A percentile compares a stretch with the other conserved stretches of the same genome.
These are phyloP conservation scores for Bolinopsis microptera DNA, from an alignment of 37 sponge, comb jelly and placozoan genomes.

Conservation along the genomic window DNA sequence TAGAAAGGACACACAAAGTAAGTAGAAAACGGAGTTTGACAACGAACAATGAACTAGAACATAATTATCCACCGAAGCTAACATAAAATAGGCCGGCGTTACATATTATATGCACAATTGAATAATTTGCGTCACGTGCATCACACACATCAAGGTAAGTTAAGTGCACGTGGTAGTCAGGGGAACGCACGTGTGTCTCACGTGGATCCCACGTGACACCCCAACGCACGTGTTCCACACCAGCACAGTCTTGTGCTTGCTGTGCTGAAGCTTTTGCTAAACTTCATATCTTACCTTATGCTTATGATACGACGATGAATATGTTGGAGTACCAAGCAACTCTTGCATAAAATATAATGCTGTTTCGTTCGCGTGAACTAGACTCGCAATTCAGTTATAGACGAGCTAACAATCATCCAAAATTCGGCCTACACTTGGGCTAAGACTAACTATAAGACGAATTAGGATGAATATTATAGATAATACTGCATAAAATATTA, in stretches of 20 bases:
- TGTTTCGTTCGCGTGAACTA: background rate
- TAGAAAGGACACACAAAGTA: background rate
- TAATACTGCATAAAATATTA: background rate
- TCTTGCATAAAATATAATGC: background rate
- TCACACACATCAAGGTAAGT: constrained; percentile 22
- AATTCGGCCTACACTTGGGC: background rate
- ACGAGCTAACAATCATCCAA: background rate
- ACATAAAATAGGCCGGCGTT: constrained; percentile 53
- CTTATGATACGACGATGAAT: background rate
- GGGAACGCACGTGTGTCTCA: background rate
- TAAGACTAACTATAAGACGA: background rate
- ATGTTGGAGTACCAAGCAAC: background rate
- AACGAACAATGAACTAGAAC: constrained; percentile 17
- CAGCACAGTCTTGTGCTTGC: constrained; percentile 19
- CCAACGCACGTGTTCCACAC: background rate
- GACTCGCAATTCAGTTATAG: background rate
- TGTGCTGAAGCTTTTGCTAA: background rate
- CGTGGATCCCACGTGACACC: background rate
- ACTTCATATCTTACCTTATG: background rate
- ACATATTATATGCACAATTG: constrained; percentile 56
- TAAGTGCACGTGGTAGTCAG: background rate
- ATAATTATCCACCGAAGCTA: constrained; percentile 4
- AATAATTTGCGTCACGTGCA: constrained; percentile 44
- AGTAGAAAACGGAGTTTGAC: background rate
- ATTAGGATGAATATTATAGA: background rate